A percentile compares a stretch with the other conserved stretches of the same genome.
Evolutionary conservation across 2,113 vertebrate species (phyloP).

Genomic region (Poecile atricapillus): DNA sequence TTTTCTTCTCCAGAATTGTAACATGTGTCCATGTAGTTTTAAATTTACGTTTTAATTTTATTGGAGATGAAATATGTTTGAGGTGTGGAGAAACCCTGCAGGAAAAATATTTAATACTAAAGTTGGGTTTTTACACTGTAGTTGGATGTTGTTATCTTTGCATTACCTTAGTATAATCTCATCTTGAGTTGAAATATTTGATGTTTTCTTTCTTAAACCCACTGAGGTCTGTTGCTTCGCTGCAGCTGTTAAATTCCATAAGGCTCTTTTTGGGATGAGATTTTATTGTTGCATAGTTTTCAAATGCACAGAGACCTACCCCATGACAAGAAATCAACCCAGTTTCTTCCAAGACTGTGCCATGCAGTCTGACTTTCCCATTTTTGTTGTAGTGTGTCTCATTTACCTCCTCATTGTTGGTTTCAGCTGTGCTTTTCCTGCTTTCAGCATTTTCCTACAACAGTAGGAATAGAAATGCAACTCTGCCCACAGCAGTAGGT

Average conservation of each 20-base stretch:
- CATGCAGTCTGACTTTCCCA: neutral
- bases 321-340: neutral
- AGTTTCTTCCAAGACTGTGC: neutral
- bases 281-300: neutral
- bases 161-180: neutral
- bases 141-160: neutral
- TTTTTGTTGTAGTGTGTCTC: neutral
- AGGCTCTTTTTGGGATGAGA: neutral
- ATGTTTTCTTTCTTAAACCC: neutral
- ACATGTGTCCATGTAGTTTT: neutral
- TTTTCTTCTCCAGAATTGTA: neutral
- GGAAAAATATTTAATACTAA: neutral
- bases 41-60: neutral
- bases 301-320: neutral
- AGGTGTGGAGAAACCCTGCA: neutral
- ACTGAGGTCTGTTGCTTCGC: neutral
- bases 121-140: neutral
- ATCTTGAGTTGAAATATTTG: neutral
- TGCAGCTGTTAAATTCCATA: neutral
- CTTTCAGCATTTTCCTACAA: neutral
- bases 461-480: neutral
- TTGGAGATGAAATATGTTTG: neutral
- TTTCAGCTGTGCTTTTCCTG: neutral
- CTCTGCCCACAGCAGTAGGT: neutral
- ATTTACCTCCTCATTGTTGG: neutral